phyloP scores from a whole-genome alignment of 2,888 invertebrate species.

The Amblyteles armatorius region DNA sequence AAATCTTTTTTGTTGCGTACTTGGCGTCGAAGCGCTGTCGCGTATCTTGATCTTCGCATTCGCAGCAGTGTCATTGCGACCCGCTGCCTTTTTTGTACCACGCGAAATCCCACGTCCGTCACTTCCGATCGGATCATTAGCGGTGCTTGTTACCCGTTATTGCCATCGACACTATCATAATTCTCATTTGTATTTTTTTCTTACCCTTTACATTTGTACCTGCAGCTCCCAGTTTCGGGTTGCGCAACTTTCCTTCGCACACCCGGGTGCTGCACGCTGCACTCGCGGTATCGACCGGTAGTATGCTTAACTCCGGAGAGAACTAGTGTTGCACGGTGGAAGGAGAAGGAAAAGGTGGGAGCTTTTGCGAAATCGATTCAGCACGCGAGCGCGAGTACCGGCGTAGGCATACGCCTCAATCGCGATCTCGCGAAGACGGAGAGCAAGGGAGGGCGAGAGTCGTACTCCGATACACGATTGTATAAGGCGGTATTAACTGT shows the following conservation, averaged over 20 bases:
- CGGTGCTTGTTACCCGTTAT: neutral
- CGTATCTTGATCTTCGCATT: neutral
- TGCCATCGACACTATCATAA: neutral
- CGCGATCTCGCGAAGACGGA: conserved; percentile 46
- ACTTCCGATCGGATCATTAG: neutral
- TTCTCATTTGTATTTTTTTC: too few relatives aligned
- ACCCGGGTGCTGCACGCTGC: conserved; percentile 4
- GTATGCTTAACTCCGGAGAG: conserved; percentile 36
- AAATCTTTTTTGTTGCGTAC: too few relatives aligned
- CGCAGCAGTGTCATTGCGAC: neutral
- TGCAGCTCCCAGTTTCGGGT: neutral
- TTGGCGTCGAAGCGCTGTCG: neutral
- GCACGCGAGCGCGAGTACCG: conserved; percentile 71
- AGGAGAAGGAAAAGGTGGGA: conserved; percentile 50
- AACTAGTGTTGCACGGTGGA: conserved; percentile 39
- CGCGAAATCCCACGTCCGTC: neutral
- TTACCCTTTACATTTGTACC: neutral
- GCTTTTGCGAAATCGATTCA: conserved; percentile 77
- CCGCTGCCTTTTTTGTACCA: neutral
- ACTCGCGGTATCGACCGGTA: conserved; percentile 53
- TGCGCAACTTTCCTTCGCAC: neutral
- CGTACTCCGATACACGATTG: conserved; percentile 41
- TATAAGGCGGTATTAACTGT: conserved; percentile 13
- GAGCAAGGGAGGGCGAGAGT: conserved; percentile 23
- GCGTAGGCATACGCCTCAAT: conserved; percentile 61